Conservation (phyloP, 2,113 vertebrate genomes). For the Himantopus leucocephalus region DNA sequence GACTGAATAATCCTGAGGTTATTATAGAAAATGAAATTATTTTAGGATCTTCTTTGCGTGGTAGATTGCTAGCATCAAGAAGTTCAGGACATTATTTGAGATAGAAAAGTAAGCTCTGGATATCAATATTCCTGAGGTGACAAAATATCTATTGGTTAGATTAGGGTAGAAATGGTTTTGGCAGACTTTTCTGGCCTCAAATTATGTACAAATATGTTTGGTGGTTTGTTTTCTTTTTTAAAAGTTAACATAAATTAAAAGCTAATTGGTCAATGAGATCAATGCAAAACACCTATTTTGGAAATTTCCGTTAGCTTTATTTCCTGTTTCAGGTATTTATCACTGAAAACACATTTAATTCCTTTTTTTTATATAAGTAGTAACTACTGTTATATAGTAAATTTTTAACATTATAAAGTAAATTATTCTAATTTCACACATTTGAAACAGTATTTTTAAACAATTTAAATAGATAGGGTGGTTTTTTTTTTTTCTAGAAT, state of each 20-base stretch:
- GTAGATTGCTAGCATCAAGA: neutral
- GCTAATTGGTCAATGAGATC: fast-evolving
- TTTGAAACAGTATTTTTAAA: neutral
- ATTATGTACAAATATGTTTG: neutral
- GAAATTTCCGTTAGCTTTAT: neutral
- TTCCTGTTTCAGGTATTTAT: neutral
- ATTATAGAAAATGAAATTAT: neutral
- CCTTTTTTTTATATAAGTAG: neutral
- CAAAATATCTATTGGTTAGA: neutral
- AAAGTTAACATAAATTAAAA: neutral
- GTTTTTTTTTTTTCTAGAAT: neutral
- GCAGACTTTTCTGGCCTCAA: neutral
- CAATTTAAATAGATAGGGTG: neutral
- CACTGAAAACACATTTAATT: neutral
- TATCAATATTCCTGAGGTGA: fast-evolving
- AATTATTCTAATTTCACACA: neutral
- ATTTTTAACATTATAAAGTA: neutral
- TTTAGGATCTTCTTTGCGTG: neutral
- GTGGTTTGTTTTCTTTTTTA: neutral
- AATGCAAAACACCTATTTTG: neutral
- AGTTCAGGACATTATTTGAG: neutral
- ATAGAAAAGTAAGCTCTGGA: neutral
- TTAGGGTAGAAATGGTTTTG: neutral
- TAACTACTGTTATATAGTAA: neutral
- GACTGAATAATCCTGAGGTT: neutral